phyloP scores from a whole-genome alignment of 2,888 invertebrate genomes.

The Drosophila koepferae region DNA sequence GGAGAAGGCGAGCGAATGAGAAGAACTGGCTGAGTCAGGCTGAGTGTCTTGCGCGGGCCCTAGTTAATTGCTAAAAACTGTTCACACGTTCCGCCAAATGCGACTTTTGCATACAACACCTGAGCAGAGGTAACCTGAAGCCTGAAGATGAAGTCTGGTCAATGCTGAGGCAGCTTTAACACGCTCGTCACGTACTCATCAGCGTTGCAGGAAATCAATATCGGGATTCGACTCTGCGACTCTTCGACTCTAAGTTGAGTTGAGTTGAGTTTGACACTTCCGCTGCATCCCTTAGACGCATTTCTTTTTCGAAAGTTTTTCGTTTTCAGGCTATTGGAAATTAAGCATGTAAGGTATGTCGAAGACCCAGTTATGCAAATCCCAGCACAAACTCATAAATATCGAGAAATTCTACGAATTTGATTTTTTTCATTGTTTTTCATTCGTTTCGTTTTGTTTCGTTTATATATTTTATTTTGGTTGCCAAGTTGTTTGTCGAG shows the following conservation, averaged over 20 bases:
- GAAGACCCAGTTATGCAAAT: constrained; percentile 84
- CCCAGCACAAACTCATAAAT: constrained; percentile 71
- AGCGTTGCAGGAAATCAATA: constrained; percentile 82
- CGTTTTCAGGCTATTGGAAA: constrained; percentile 44
- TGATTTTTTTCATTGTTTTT: background rate
- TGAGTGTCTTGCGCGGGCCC: constrained; percentile 46
- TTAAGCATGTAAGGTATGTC: constrained; percentile 76
- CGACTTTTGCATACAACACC: constrained; percentile 72
- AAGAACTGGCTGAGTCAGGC: background rate
- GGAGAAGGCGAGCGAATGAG: background rate
- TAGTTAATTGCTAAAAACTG: constrained; percentile 80
- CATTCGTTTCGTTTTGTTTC: background rate
- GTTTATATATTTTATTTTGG: constrained; percentile 3
- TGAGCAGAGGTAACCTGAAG: constrained; percentile 7
- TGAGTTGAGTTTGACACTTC: constrained; percentile 46
- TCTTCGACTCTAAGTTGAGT: constrained; percentile 1
- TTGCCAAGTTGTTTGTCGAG: constrained; percentile 21
- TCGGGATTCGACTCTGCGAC: constrained; percentile 21
- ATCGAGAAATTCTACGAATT: constrained; percentile 76
- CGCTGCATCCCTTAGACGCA: constrained; percentile 61
- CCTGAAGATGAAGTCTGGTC: constrained; percentile 16
- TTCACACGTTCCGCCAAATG: constrained; percentile 75
- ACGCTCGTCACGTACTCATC: constrained; percentile 68
- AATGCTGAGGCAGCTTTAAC: constrained; percentile 12
- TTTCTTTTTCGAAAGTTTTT: constrained; percentile 64